Evolutionary conservation across 2,888 invertebrate species (phyloP).

Genomic region (Callinectes sapidus): DNA sequence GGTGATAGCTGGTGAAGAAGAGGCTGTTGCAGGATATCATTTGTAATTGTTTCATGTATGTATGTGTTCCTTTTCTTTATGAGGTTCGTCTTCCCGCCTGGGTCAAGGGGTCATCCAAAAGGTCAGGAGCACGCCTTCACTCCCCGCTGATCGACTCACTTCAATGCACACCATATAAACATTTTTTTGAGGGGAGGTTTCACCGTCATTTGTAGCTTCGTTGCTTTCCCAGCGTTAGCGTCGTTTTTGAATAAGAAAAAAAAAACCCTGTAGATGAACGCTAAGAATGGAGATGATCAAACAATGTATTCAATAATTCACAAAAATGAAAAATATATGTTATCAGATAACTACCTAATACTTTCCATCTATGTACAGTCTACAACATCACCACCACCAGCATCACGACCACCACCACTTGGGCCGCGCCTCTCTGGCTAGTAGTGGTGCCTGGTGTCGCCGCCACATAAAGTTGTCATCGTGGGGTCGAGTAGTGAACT

Average conservation of each 20-base stretch:
- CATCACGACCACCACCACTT: neutral
- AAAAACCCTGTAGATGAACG: neutral
- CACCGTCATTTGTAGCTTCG: neutral
- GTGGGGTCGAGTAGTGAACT: conserved; percentile 11
- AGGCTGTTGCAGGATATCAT: neutral
- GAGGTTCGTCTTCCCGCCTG: neutral
- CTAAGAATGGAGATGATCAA: neutral
- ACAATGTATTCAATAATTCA: conserved; percentile 4
- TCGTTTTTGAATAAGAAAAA: neutral
- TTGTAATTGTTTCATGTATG: conserved; percentile 25
- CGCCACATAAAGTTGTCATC: conserved; percentile 57
- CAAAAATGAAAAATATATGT: neutral
- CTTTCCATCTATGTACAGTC: neutral
- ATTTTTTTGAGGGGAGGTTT: conserved; percentile 22
- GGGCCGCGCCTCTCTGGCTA: neutral
- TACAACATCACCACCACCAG: neutral
- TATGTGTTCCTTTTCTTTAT: neutral
- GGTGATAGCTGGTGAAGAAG: conserved; percentile 3
- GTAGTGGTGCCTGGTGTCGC: conserved; percentile 32
- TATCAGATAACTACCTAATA: neutral
- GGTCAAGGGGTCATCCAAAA: neutral
- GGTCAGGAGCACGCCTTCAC: conserved; percentile 3
- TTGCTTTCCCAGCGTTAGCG: neutral
- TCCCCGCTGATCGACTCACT: neutral
- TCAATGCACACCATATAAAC: neutral